Percentiles rank a stretch among this genome's conserved stretches.
Evolutionary conservation across 2,888 invertebrate species (phyloP).

Genomic region (Troides aeacus): DNA sequence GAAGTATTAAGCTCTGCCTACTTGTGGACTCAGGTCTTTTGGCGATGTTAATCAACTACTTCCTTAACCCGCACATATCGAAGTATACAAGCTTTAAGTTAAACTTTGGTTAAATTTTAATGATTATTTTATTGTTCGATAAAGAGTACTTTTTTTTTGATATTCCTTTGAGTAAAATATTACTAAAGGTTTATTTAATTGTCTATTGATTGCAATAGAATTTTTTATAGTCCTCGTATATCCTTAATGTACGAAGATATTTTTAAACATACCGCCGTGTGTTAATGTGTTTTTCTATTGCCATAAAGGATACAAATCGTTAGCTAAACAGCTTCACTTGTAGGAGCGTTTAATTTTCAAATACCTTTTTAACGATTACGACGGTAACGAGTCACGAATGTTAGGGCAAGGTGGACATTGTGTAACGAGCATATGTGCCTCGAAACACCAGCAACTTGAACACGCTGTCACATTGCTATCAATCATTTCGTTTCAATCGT

Average conservation of each 20-base stretch:
- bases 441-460: conserved; percentile 7
- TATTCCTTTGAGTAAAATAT: too few species aligned
- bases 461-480: conserved; percentile 32
- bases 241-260: not conserved
- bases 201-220: too few species aligned
- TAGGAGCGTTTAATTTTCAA: conserved; percentile 8
- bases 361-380: conserved; percentile 21
- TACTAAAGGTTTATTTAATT: too few species aligned
- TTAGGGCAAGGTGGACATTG: conserved; percentile 22
- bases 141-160: too few species aligned
- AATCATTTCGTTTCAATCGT: conserved; percentile 34
- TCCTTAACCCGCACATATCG: too few species aligned
- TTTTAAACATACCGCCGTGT: conserved; percentile 1
- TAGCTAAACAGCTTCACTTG: conserved; percentile 15
- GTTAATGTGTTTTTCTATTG: not conserved
- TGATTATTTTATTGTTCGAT: too few species aligned
- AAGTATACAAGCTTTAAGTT: too few species aligned
- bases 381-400: conserved; percentile 16
- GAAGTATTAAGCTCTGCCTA: not conserved
- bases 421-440: conserved; percentile 4
- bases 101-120: too few species aligned
- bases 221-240: not conserved
- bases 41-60: not conserved
- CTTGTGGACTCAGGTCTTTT: not conserved
- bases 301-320: conserved; percentile 13